Evolutionary conservation across 2,113 vertebrate genomes (phyloP), one percentile per base, ranked within the genome.

Genomic region (Opisthocomus hoazin): DNA sequence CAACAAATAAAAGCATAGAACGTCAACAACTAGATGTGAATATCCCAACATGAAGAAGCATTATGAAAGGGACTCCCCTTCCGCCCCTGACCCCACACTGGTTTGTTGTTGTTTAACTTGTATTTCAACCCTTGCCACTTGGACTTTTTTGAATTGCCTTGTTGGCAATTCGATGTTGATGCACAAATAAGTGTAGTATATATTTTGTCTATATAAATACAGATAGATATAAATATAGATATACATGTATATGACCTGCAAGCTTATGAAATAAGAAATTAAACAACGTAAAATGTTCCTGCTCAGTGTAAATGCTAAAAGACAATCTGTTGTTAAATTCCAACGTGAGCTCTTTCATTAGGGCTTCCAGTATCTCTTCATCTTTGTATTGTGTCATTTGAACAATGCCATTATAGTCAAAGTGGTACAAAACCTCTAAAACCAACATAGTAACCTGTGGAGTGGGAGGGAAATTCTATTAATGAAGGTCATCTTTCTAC

Each of bases 21-120:
- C 8, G 64, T 58, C 23, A 78, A n/a, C 48, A 63, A 21, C 21
- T 32, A 48, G 37, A 45, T 63, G 36, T 63, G 58, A 75, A 45
- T 37, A 45, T 60, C 32, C 32, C 61, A 70, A 3, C 23, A 75
- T n/a, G 29, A 64, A 75, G 60, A 73, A 57, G 11, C 21, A 6
- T 45, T 69, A 15, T 6, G 18, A 53, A 53, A 65, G n/a, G 21
- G 15, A 39, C 34, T 61, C 6, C 5, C 5, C 22, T 70, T 34
- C 22, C 8, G 46, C 17, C 51, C 7, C 7, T 21, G 9, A 30
- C 18, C 6, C 8, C 37, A 8, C 0, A 0, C 26, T 80, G 11
- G 58, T 60, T 73, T 73, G 29, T 77, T 86, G 20, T 43, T 27
- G 5, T 75, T 64, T n/a, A 48, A 54, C 34, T 50, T 58, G 6